Percentiles rank a stretch among this genome's conserved stretches.
These are phyloP conservation scores for Muntiacus muntjak DNA, from an alignment of 2,113 vertebrate species.

Conservation along the genomic window DNA sequence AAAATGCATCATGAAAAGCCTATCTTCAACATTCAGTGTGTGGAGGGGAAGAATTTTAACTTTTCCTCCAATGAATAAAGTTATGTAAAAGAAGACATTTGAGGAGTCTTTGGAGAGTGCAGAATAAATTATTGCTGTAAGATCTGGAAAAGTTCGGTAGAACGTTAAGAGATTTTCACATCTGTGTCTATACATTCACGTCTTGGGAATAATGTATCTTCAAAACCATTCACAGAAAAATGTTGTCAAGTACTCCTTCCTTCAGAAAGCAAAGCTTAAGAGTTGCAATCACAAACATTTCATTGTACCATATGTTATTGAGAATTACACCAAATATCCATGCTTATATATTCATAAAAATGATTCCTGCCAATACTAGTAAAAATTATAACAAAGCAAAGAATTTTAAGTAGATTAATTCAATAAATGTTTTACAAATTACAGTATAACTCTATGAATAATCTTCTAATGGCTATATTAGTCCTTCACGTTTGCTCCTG, in stretches of 20 bases:
- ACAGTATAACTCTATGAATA: background rate
- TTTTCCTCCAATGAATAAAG: slow-evolving; percentile 78
- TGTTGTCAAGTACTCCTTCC: slow-evolving; percentile 74
- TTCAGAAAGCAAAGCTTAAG: slow-evolving; percentile 69
- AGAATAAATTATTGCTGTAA: slow-evolving; percentile 89
- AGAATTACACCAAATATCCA: slow-evolving; percentile 15
- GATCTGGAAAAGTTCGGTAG: slow-evolving; percentile 87
- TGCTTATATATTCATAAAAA: background rate
- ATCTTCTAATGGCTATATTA: background rate
- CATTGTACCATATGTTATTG: background rate
- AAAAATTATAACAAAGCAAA: slow-evolving; percentile 13
- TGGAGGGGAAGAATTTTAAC: slow-evolving; percentile 68
- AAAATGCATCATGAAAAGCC: slow-evolving; percentile 71
- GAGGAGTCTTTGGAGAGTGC: slow-evolving; percentile 80
- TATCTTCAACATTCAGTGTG: slow-evolving; percentile 70
- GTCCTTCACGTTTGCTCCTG: background rate
- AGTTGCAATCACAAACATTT: slow-evolving; percentile 3
- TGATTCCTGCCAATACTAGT: background rate
- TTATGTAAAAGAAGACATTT: slow-evolving; percentile 82
- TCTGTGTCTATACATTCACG: slow-evolving; percentile 89
- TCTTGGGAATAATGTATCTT: slow-evolving; percentile 84
- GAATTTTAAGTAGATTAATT: background rate
- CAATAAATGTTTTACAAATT: background rate
- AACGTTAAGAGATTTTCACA: slow-evolving; percentile 88
- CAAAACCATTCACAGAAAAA: slow-evolving; percentile 81